Evolutionary conservation across 2,888 invertebrate species (phyloP).

Genomic region (Epiblema foenella): DNA sequence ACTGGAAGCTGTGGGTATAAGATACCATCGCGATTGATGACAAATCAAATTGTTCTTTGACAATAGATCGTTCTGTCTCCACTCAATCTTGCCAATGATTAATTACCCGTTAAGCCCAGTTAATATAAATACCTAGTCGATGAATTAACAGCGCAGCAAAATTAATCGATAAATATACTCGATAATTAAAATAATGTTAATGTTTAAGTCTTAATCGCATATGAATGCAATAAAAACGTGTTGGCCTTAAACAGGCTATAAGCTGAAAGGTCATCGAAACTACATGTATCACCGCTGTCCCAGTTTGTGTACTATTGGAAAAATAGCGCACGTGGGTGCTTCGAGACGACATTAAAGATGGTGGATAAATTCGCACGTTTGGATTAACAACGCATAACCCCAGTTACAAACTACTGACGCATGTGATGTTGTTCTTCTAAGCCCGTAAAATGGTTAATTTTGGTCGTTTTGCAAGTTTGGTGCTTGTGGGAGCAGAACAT

Average conservation of each 20-base stretch:
- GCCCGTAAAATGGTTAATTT: conserved; percentile 57
- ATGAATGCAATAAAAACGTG: conserved; percentile 59
- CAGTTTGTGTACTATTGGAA: conserved; percentile 72
- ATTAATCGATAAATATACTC: conserved; percentile 32
- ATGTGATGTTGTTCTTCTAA: conserved; percentile 44
- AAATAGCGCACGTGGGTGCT: conserved; percentile 74
- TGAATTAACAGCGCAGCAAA: conserved; percentile 24
- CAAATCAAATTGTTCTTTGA: conserved; percentile 60
- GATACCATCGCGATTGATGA: conserved; percentile 69
- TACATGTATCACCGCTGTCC: conserved; percentile 76
- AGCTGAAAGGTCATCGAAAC: conserved; percentile 78
- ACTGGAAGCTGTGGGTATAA: conserved; percentile 64
- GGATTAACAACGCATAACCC: conserved; percentile 12
- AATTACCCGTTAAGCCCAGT: conserved; percentile 25
- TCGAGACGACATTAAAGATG: conserved; percentile 50
- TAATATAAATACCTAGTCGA: conserved; percentile 17
- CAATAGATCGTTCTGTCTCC: conserved; percentile 47
- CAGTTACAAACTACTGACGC: conserved; percentile 22
- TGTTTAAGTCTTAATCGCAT: conserved; percentile 44
- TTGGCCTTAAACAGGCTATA: conserved; percentile 77
- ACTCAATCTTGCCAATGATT: conserved; percentile 45
- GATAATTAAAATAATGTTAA: conserved; percentile 40
- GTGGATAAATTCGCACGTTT: conserved; percentile 37
- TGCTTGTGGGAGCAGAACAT: conserved; percentile 63
- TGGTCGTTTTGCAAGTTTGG: conserved; percentile 65